These are phyloP conservation scores for Drosophila lacertosa DNA, from an alignment of 1,140 invertebrate species.

Conservation along the genomic window DNA sequence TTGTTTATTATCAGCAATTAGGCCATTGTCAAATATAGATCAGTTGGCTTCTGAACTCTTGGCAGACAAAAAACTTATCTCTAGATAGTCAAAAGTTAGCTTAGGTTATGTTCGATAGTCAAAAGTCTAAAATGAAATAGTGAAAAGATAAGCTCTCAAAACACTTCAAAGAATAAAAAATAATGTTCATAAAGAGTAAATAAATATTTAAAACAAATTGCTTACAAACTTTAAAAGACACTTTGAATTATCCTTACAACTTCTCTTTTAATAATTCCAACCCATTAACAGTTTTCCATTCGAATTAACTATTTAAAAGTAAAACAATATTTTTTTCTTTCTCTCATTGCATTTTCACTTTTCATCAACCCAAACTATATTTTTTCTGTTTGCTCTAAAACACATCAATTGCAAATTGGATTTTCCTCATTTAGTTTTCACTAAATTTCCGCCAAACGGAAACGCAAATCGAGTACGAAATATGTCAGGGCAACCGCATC, in stretches of 20 bases:
- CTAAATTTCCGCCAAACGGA: constrained; percentile 1
- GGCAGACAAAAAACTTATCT: not conserved
- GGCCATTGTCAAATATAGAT: constrained; percentile 6
- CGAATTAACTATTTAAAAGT: too few species aligned
- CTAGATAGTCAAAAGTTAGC: not conserved
- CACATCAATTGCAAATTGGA: not conserved
- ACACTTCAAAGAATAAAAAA: too few species aligned
- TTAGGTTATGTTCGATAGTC: not conserved
- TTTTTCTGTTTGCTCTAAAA: constrained; percentile 2
- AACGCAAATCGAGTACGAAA: constrained; percentile 23
- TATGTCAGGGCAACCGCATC: not conserved
- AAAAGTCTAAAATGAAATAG: not conserved
- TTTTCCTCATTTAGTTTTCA: not conserved
- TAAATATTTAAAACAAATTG: too few species aligned
- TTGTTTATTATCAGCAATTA: constrained; percentile 7
- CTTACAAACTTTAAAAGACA: too few species aligned
- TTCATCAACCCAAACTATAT: not conserved
- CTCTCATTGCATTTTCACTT: not conserved
- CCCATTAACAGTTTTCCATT: too few species aligned
- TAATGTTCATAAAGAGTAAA: too few species aligned
- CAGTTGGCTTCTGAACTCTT: constrained; percentile 3
- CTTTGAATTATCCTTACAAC: too few species aligned
- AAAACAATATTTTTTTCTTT: not conserved
- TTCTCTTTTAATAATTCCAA: too few species aligned
- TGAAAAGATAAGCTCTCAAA: too few species aligned